These are phyloP conservation scores for Botrylloides violaceus DNA, from an alignment of 23 tunicate genomes.

Conservation along the genomic window DNA sequence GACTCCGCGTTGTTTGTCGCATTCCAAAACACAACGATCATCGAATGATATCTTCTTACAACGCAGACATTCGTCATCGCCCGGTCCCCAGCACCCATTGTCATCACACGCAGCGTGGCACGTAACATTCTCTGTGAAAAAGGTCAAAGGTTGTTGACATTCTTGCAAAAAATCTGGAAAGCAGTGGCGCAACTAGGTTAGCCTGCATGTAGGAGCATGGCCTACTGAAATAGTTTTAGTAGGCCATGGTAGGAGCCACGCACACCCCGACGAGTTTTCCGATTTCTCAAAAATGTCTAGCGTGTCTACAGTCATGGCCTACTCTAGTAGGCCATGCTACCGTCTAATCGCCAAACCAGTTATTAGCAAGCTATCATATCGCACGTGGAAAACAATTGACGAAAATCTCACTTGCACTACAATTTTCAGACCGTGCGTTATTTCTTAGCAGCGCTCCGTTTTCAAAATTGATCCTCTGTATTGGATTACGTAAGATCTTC, in stretches of 20 bases:
- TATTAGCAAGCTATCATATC: too few relatives aligned
- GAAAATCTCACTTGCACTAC: too few relatives aligned
- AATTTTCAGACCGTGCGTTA: too few relatives aligned
- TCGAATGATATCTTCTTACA: conserved; percentile 30
- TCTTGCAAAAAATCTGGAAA: neutral
- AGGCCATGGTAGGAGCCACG: neutral
- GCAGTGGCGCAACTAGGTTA: neutral
- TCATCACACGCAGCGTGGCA: conserved; percentile 40
- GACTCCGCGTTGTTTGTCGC: conserved; percentile 30
- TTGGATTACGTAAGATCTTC: conserved; percentile 23
- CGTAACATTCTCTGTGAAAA: conserved; percentile 8
- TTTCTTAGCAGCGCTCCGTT: conserved; percentile 29
- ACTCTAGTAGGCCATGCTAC: too few relatives aligned
- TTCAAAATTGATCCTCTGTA: conserved; percentile 17
- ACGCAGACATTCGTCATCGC: conserved; percentile 23
- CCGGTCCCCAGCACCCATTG: conserved; percentile 82
- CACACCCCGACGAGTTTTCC: too few relatives aligned
- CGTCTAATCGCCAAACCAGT: too few relatives aligned
- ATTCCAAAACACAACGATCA: conserved; percentile 33
- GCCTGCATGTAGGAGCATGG: neutral
- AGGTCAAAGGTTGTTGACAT: neutral
- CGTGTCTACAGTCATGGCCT: too few relatives aligned
- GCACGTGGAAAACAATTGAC: too few relatives aligned
- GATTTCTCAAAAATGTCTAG: too few relatives aligned
- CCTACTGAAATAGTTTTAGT: neutral